Conservation (phyloP, 2,113 vertebrate species). For the Bujurquina vittata region DNA sequence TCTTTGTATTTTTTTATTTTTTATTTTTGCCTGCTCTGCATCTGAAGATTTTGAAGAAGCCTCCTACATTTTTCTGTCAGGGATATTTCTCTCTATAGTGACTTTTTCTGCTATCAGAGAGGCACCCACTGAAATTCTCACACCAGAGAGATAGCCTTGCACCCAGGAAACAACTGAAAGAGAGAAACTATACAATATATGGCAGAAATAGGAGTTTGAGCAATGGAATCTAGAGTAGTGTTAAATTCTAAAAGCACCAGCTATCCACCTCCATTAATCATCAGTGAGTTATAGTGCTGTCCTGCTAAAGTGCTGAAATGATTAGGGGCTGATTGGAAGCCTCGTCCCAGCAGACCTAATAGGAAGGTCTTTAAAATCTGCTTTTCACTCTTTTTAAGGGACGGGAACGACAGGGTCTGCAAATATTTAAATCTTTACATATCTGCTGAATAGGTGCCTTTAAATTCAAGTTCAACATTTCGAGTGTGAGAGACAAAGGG, state of each 20-base stretch:
- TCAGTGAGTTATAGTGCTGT: conserved; percentile 29
- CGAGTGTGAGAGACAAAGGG: neutral
- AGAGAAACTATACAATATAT: conserved; percentile 30
- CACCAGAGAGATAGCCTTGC: conserved; percentile 13
- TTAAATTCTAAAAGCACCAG: conserved; percentile 38
- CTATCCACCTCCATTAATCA: conserved; percentile 35
- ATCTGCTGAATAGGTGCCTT: conserved; percentile 27
- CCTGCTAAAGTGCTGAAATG: conserved; percentile 20
- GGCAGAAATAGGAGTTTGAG: neutral
- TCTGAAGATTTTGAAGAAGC: conserved; percentile 12
- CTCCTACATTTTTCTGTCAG: neutral
- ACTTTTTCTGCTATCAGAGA: conserved; percentile 28
- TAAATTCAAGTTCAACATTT: neutral
- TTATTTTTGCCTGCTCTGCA: neutral
- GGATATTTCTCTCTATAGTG: conserved; percentile 6
- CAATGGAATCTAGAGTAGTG: conserved; percentile 29
- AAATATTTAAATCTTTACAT: conserved; percentile 13
- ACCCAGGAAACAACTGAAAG: conserved; percentile 4
- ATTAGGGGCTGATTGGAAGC: conserved; percentile 34
- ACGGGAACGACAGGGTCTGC: conserved; percentile 14
- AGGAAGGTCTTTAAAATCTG: conserved; percentile 5
- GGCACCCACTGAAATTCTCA: conserved; percentile 4
- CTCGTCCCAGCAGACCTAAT: neutral
- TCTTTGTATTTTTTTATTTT: neutral
- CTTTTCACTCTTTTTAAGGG: conserved; percentile 18